Percentiles rank a stretch among this genome's conserved stretches.
Evolutionary conservation across 2,888 invertebrate genomes (phyloP).

Genomic region (Acronicta alni): DNA sequence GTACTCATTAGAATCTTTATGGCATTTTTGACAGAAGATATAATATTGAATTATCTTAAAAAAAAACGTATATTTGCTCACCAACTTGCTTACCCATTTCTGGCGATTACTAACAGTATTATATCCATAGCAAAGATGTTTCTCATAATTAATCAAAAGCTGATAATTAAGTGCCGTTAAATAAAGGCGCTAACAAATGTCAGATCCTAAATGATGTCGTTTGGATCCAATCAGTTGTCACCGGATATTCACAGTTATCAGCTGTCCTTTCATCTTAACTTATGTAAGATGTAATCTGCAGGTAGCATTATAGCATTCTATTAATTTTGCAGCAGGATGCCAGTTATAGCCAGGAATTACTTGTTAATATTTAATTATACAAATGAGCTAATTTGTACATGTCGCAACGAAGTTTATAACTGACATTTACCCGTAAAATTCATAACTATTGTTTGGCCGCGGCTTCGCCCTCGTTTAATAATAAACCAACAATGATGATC

Average conservation of each 20-base stretch:
- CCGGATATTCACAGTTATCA: slow-evolving; percentile 40
- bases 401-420: slow-evolving; percentile 22
- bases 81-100: too few species aligned
- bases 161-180: neutral
- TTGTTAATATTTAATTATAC: slow-evolving; percentile 53
- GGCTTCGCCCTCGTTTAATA: too few species aligned
- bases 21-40: too few species aligned
- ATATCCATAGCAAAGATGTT: neutral
- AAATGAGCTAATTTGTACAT: slow-evolving; percentile 40
- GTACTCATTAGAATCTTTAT: too few species aligned
- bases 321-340: slow-evolving; percentile 41
- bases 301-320: slow-evolving; percentile 36
- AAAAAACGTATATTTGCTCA: too few species aligned
- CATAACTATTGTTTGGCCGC: slow-evolving; percentile 12
- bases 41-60: too few species aligned
- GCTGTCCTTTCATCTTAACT: slow-evolving; percentile 41
- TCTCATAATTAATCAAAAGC: neutral
- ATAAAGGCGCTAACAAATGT: neutral
- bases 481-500: too few species aligned
- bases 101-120: too few species aligned
- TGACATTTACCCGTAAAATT: slow-evolving; percentile 18
- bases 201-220: slow-evolving; percentile 19
- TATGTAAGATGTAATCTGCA: slow-evolving; percentile 43
- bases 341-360: slow-evolving; percentile 39
- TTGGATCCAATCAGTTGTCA: slow-evolving; percentile 33